phyloP scores from a whole-genome alignment of 1,140 invertebrate species.

The Calliphora vicina region DNA sequence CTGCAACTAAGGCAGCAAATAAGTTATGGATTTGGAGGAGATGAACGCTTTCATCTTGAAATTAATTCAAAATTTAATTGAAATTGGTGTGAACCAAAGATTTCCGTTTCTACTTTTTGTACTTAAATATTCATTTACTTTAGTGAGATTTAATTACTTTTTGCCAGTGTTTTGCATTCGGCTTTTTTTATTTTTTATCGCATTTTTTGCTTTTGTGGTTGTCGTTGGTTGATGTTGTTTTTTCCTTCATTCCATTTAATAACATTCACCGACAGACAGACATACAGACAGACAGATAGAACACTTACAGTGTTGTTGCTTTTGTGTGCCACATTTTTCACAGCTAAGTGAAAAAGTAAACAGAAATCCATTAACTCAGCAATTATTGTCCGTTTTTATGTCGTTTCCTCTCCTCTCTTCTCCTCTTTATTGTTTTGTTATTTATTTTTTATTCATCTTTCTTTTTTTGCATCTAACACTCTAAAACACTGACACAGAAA shows the following conservation, averaged over 20 bases:
- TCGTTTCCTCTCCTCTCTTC: neutral
- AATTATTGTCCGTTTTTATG: constrained; percentile 49
- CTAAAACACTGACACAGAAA: neutral
- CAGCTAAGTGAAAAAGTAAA: constrained; percentile 61
- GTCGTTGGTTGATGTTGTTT: too few species aligned
- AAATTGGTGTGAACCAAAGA: neutral
- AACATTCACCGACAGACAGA: neutral
- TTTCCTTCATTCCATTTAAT: neutral
- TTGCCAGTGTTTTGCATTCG: constrained; percentile 16
- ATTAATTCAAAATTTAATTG: neutral
- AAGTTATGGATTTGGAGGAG: too few species aligned
- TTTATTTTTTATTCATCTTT: neutral
- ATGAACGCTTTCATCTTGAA: too few species aligned
- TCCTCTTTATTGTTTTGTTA: too few species aligned
- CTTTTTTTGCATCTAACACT: neutral
- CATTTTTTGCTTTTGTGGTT: neutral
- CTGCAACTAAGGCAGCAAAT: too few species aligned
- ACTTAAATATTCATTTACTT: constrained; percentile 16
- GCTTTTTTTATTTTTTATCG: neutral
- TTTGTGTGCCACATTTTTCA: constrained; percentile 48
- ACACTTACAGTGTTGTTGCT: neutral
- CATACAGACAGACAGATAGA: neutral
- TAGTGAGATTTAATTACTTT: constrained; percentile 22
- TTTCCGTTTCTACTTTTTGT: neutral
- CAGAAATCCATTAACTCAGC: constrained; percentile 62